Conservation (phyloP, 1,140 invertebrate genomes). For the Adoxophyes honmai region DNA sequence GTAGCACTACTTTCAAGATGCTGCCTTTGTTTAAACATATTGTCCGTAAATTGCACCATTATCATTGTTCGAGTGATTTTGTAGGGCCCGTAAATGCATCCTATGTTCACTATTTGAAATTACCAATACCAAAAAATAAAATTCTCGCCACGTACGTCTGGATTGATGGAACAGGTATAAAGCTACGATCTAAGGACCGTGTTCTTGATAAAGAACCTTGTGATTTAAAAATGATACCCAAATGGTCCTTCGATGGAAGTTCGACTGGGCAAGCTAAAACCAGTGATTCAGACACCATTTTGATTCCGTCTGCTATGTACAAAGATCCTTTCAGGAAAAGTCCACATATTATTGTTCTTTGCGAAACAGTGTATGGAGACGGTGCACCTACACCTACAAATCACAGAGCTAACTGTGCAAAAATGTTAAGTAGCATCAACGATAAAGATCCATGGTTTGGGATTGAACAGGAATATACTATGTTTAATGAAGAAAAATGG, state of each 20-base stretch:
- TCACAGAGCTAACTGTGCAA: conserved; percentile 84
- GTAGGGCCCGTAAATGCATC: conserved; percentile 48
- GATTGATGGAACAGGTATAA: conserved; percentile 93
- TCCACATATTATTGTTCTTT: conserved; percentile 93
- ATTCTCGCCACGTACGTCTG: conserved; percentile 91
- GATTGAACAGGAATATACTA: conserved; percentile 90
- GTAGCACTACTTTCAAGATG: too few relatives aligned
- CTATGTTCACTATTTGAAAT: conserved; percentile 81
- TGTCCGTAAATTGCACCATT: background rate
- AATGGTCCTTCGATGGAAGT: conserved; percentile 98
- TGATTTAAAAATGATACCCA: conserved; percentile 85
- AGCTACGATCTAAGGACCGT: conserved; percentile 88
- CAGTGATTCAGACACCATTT: conserved; percentile 91
- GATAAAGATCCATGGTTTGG: conserved; percentile 96
- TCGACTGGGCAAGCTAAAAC: conserved; percentile 88
- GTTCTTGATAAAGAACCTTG: conserved; percentile 84
- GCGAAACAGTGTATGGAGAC: conserved; percentile 77
- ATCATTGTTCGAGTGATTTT: conserved; percentile 9
- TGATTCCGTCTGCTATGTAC: conserved; percentile 93
- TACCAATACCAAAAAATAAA: conserved; percentile 82
- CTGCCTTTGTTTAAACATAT: too few relatives aligned
- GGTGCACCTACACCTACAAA: conserved; percentile 81
- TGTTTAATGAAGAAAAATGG: conserved; percentile 86
- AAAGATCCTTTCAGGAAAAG: conserved; percentile 93
- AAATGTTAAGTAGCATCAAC: conserved; percentile 84